A percentile compares a stretch with the other conserved stretches of the same genome.
phyloP scores from a whole-genome alignment of 2,113 vertebrate genomes.

The Bambusicola thoracicus region DNA sequence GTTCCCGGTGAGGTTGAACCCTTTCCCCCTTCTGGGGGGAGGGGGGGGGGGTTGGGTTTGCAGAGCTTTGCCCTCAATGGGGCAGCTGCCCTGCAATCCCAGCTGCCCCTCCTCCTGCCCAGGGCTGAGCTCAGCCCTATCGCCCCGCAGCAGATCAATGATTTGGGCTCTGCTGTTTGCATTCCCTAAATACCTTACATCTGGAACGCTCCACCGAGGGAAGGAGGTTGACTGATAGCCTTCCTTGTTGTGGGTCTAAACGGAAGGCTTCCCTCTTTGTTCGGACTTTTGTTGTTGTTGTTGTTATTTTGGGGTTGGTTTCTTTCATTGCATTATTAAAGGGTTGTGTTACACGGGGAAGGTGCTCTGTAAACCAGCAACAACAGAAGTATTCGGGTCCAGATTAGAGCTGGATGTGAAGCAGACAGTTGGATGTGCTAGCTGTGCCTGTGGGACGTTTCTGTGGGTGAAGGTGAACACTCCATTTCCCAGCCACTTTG shows the following conservation, averaged over 20 bases:
- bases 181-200: slow-evolving; percentile 35
- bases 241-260: background rate
- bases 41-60: too few species aligned
- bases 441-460: background rate
- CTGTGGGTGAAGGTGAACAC: background rate
- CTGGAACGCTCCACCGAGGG: slow-evolving; percentile 14
- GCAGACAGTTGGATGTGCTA: fast-evolving
- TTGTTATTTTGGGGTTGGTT: background rate
- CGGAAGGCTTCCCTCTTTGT: slow-evolving; percentile 40
- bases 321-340: background rate
- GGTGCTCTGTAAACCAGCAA: background rate
- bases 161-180: slow-evolving; percentile 10
- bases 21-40: background rate
- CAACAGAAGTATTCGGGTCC: background rate
- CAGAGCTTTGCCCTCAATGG: background rate
- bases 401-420: background rate
- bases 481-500: background rate
- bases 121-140: background rate
- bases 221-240: background rate
- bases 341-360: background rate
- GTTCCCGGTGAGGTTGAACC: background rate
- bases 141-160: background rate
- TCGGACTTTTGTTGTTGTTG: background rate
- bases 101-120: background rate
- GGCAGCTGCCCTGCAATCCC: too few species aligned